Evolutionary conservation across 2,888 invertebrate genomes (phyloP).

Genomic region (Ariolimax columbianus): DNA sequence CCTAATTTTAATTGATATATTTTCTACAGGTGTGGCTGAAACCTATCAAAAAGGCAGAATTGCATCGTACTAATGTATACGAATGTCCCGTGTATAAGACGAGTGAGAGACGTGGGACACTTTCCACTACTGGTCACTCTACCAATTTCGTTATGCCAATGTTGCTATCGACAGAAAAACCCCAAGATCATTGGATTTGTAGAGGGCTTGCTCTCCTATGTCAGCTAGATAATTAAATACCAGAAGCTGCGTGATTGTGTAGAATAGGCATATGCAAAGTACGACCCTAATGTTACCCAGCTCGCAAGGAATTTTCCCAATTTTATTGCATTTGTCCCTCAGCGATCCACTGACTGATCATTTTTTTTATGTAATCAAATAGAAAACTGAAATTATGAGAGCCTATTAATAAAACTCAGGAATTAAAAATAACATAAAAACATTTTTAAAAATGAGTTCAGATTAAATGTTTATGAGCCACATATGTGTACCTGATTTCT

Average conservation of each 20-base stretch:
- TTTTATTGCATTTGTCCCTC: no score
- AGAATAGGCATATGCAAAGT: no score
- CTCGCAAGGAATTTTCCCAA: no score
- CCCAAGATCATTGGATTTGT: slow-evolving; percentile 91
- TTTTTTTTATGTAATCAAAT: no score
- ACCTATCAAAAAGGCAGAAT: slow-evolving; percentile 85
- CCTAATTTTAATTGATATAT: not conserved
- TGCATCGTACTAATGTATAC: slow-evolving; percentile 83
- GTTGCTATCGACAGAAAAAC: slow-evolving; percentile 84
- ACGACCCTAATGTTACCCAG: no score
- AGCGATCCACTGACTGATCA: no score
- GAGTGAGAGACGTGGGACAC: slow-evolving; percentile 89
- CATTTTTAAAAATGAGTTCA: no score
- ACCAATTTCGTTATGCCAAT: slow-evolving; percentile 95
- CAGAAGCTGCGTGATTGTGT: not conserved
- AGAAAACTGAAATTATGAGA: no score
- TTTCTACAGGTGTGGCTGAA: slow-evolving; percentile 87
- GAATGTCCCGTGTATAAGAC: slow-evolving; percentile 94
- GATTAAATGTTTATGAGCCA: no score
- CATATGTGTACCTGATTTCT: no score
- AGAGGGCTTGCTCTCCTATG: slow-evolving; percentile 92
- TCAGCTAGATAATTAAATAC: slow-evolving; percentile 82
- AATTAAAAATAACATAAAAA: no score
- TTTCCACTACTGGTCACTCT: slow-evolving; percentile 95
- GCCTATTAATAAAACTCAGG: no score